These are phyloP conservation scores for Trogon surrucura DNA, from an alignment of 2,113 vertebrate genomes.

Conservation along the genomic window DNA sequence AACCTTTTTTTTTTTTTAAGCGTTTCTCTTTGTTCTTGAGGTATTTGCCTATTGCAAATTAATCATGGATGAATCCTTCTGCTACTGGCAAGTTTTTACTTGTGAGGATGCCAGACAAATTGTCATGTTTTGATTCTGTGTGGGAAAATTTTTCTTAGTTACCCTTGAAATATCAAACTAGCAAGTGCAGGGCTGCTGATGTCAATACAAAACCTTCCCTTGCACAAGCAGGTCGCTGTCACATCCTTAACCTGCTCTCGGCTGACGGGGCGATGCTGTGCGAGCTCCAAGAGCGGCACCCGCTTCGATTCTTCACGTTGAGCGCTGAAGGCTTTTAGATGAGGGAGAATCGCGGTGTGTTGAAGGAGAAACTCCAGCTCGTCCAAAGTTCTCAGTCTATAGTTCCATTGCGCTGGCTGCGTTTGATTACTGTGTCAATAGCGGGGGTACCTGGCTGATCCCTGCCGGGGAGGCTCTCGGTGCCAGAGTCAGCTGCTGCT, in stretches of 20 bases:
- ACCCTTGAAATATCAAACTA: slow-evolving; percentile 9
- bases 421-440: fast-evolving
- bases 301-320: background rate
- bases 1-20: background rate
- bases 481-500: background rate
- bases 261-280: background rate
- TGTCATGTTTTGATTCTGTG: slow-evolving; percentile 35
- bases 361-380: background rate
- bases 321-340: background rate
- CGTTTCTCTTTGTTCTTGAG: slow-evolving; percentile 14
- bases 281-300: background rate
- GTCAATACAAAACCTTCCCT: background rate
- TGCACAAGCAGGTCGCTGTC: background rate
- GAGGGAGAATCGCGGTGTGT: background rate
- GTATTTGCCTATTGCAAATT: background rate
- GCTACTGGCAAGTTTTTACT: slow-evolving; percentile 43
- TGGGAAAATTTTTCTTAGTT: slow-evolving; percentile 42
- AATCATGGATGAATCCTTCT: slow-evolving; percentile 31
- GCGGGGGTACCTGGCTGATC: background rate
- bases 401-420: fast-evolving
- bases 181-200: fast-evolving
- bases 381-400: fast-evolving
- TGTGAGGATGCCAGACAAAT: slow-evolving; percentile 40
- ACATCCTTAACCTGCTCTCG: background rate
- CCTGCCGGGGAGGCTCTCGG: fast-evolving